A percentile compares a stretch with the other conserved stretches of the same genome.
phyloP scores from a whole-genome alignment of 2,113 vertebrate species.

The Eptesicus fuscus region DNA sequence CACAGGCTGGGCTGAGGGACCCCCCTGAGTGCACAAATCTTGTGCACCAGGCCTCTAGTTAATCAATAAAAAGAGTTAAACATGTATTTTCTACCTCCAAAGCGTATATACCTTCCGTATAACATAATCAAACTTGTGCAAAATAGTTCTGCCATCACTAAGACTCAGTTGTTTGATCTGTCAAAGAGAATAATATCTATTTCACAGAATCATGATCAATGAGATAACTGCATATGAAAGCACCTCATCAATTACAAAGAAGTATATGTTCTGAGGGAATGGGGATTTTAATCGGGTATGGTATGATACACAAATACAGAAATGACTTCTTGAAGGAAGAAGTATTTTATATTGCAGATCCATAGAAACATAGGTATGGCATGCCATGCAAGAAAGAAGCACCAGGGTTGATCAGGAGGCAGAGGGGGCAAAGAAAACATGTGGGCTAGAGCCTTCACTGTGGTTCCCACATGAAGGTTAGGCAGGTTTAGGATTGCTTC shows the following conservation, averaged over 20 bases:
- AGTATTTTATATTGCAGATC: not conserved
- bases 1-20: no score
- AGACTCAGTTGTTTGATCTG: not conserved
- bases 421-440: not conserved
- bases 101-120: not conserved
- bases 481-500: not conserved
- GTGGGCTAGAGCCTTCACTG: not conserved
- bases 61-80: not conserved
- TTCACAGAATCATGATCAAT: not conserved
- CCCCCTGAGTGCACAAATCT: no score
- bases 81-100: not conserved
- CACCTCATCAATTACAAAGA: not conserved
- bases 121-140: not conserved
- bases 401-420: not conserved
- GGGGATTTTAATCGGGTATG: not conserved
- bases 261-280: not conserved
- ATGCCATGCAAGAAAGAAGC: not conserved
- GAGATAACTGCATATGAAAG: not conserved
- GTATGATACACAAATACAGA: not conserved
- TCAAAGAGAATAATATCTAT: not conserved
- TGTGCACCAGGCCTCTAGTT: no score
- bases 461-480: not conserved
- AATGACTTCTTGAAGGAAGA: not conserved
- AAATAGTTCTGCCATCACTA: not conserved
- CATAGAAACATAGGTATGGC: not conserved